These are phyloP conservation scores for Drosophila pegasa DNA, from an alignment of 2,888 invertebrate genomes.

Conservation along the genomic window DNA sequence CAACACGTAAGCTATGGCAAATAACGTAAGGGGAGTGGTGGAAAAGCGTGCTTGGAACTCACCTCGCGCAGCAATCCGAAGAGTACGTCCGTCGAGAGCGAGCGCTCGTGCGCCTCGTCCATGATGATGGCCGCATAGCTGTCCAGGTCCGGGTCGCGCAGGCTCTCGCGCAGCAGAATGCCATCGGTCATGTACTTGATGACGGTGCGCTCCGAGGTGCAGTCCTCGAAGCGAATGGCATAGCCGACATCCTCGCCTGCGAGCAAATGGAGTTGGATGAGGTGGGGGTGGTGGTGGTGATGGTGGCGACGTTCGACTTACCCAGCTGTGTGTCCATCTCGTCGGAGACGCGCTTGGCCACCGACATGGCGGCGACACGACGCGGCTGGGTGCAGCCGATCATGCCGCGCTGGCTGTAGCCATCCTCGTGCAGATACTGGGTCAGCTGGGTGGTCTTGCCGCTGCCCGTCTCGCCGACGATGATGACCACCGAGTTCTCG, in stretches of 20 bases:
- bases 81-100: constrained; percentile 98
- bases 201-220: constrained; percentile 96
- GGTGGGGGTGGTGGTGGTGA: too few relatives aligned
- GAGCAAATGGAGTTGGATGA: neutral
- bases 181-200: constrained; percentile 99
- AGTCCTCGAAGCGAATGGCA: constrained; percentile 99
- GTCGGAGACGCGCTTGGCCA: constrained; percentile 99
- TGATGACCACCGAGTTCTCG: constrained; percentile 97
- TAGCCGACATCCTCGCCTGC: constrained; percentile 97
- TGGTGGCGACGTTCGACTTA: too few relatives aligned
- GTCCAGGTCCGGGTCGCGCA: constrained; percentile 98
- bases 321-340: constrained; percentile 97
- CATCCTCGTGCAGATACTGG: constrained; percentile 98
- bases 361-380: constrained; percentile 99
- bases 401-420: constrained; percentile 95
- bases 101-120: constrained; percentile 99
- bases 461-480: constrained; percentile 89
- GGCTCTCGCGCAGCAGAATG: constrained; percentile 97
- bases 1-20: neutral
- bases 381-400: constrained; percentile 99
- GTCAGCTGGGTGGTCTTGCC: constrained; percentile 98
- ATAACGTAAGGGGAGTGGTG: neutral
- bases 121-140: constrained; percentile 99
- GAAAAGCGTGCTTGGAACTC: constrained; percentile 80
- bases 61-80: constrained; percentile 98